phyloP scores from a whole-genome alignment of 2,113 vertebrate species.

The Ibidorhyncha struthersii region DNA sequence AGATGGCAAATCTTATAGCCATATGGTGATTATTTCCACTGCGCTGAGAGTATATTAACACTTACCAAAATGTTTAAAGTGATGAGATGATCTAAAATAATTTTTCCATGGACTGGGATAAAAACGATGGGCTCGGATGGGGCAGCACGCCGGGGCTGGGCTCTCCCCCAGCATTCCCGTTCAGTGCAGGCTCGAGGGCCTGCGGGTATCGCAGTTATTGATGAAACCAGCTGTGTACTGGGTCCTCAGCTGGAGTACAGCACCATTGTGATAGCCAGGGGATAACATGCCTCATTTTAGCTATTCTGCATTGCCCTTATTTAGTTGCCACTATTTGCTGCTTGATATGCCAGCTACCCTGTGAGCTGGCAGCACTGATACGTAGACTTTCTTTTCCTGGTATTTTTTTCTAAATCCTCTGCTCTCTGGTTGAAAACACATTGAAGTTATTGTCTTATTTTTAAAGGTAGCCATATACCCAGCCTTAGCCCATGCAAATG shows the following conservation, averaged over 20 bases:
- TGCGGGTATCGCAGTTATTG: background rate
- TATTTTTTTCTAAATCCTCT: background rate
- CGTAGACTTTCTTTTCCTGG: background rate
- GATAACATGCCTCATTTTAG: background rate
- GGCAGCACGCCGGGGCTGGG: background rate
- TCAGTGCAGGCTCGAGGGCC: background rate
- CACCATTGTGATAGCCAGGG: background rate
- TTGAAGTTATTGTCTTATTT: background rate
- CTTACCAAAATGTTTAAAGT: conserved; percentile 52
- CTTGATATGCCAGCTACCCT: background rate
- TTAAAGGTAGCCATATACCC: background rate
- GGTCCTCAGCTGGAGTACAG: background rate
- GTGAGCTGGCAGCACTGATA: background rate
- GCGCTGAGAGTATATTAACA: conserved; percentile 49
- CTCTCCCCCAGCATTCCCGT: background rate
- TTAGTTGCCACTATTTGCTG: background rate
- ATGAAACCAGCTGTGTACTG: background rate
- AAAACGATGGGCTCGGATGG: background rate
- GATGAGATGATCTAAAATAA: conserved; percentile 1
- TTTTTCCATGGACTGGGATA: background rate
- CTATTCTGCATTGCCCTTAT: background rate
- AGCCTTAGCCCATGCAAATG: background rate
- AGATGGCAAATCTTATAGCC: conserved; percentile 64
- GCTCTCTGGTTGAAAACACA: background rate
- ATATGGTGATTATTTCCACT: conserved; percentile 66